Evolutionary conservation across 2,888 invertebrate species (phyloP).

Genomic region (Syritta pipiens): DNA sequence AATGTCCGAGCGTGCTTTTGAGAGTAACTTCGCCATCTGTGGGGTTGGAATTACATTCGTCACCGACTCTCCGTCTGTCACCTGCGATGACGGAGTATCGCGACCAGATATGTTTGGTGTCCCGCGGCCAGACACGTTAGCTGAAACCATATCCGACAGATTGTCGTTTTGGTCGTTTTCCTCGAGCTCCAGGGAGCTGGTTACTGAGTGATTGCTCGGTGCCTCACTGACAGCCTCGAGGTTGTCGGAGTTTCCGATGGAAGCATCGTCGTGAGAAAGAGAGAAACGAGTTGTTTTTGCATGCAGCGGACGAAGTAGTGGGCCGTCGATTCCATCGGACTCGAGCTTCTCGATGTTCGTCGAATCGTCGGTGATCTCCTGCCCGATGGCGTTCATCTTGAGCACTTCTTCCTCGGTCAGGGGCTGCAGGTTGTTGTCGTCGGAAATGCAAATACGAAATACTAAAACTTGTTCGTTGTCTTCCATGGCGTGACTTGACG

Average conservation of each 20-base stretch:
- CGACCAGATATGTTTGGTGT: constrained; percentile 97
- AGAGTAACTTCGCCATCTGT: constrained; percentile 83
- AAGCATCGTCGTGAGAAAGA: constrained; percentile 94
- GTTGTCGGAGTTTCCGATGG: constrained; percentile 95
- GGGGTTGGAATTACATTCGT: constrained; percentile 80
- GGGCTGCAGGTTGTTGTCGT: constrained; percentile 84
- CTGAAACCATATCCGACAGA: constrained; percentile 97
- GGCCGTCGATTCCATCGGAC: constrained; percentile 75
- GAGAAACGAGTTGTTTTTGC: constrained; percentile 87
- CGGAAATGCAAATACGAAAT: constrained; percentile 83
- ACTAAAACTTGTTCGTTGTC: constrained; percentile 83
- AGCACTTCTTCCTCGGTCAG: constrained; percentile 84
- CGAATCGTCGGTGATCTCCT: constrained; percentile 74
- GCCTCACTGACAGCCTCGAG: constrained; percentile 97
- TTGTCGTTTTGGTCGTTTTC: constrained; percentile 94
- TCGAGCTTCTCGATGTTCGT: constrained; percentile 74
- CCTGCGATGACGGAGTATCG: constrained; percentile 97
- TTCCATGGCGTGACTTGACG: constrained; percentile 63
- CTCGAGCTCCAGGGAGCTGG: constrained; percentile 92
- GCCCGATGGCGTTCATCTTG: constrained; percentile 79
- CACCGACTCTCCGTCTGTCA: constrained; percentile 87
- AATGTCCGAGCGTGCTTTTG: constrained; percentile 94
- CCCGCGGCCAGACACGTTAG: constrained; percentile 94
- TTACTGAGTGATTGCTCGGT: constrained; percentile 96
- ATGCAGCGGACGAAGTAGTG: constrained; percentile 78